Evolutionary conservation across 1,140 invertebrate genomes (phyloP).

Genomic region (Brachionus asplanchnoidis): DNA sequence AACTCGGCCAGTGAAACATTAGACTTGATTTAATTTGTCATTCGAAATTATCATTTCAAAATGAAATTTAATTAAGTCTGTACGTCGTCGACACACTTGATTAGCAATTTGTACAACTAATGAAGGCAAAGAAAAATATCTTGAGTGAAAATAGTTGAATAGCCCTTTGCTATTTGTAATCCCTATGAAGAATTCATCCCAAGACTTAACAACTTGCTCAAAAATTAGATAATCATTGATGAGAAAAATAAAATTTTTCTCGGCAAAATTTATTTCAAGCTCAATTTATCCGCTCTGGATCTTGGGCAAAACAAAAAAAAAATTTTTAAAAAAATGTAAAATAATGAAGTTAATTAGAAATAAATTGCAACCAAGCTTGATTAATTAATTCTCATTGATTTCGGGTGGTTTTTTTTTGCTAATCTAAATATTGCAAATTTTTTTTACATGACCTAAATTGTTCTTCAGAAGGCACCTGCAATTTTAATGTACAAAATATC

Average conservation of each 20-base stretch:
- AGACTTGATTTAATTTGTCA: not conserved
- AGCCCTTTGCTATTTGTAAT: not conserved
- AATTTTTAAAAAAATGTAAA: not conserved
- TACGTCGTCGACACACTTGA: not conserved
- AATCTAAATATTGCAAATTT: not conserved
- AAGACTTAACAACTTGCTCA: not conserved
- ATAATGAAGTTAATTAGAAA: not conserved
- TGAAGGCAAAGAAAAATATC: not conserved
- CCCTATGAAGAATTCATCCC: not conserved
- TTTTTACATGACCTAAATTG: not conserved
- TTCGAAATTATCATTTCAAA: not conserved
- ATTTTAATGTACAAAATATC: not conserved
- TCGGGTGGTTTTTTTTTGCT: not conserved
- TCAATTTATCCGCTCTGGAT: not conserved
- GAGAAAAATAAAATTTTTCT: not conserved
- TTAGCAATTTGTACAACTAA: not conserved
- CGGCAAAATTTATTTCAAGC: not conserved
- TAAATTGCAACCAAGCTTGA: not conserved
- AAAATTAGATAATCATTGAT: not conserved
- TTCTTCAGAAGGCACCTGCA: not conserved
- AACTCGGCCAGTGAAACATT: not conserved
- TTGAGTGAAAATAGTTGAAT: not conserved
- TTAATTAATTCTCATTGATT: not conserved
- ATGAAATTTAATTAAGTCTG: conserved; percentile 28
- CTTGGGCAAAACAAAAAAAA: not conserved